A percentile compares a stretch with the other conserved stretches of the same genome.
phyloP scores from a whole-genome alignment of 1,140 invertebrate species.

The Apocrypta bakeri region DNA sequence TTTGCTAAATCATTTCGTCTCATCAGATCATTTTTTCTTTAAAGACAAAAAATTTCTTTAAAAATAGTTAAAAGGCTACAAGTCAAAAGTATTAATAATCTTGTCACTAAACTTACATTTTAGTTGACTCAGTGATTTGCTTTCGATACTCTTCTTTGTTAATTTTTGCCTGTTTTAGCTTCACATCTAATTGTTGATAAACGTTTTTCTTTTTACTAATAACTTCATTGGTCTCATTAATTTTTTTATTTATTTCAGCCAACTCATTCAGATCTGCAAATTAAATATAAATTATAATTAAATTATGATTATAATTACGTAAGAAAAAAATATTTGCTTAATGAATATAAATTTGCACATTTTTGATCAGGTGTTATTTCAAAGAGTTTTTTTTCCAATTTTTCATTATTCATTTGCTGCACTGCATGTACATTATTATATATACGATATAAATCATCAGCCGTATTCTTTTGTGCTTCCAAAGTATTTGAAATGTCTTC shows the following conservation, averaged over 20 bases:
- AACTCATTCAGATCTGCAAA: constrained; percentile 4
- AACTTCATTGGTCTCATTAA: constrained; percentile 24
- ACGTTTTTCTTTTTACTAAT: constrained; percentile 26
- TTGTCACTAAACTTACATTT: constrained; percentile 25
- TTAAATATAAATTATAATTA: constrained; percentile 6
- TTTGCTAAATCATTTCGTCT: not conserved
- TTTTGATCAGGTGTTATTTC: constrained; percentile 31
- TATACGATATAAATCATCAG: constrained; percentile 10
- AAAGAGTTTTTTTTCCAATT: constrained; percentile 24
- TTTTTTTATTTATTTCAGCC: constrained; percentile 26
- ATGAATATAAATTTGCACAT: constrained; percentile 19
- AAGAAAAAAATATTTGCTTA: constrained; percentile 9
- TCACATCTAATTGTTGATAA: not conserved
- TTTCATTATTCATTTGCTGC: constrained; percentile 26
- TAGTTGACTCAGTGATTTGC: not conserved
- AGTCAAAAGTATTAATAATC: not conserved
- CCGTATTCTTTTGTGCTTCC: not conserved
- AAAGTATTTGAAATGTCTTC: constrained; percentile 35
- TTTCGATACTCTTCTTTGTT: constrained; percentile 24
- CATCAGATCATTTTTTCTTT: constrained; percentile 34
- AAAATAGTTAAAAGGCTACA: not conserved
- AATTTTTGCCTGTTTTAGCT: constrained; percentile 21
- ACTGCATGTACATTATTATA: constrained; percentile 16
- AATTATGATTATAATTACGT: not conserved
- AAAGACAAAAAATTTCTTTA: not conserved